Percentiles rank a stretch among this genome's conserved stretches.
Conservation (phyloP, 2,113 vertebrate species). For the Chaetodon auriga region DNA sequence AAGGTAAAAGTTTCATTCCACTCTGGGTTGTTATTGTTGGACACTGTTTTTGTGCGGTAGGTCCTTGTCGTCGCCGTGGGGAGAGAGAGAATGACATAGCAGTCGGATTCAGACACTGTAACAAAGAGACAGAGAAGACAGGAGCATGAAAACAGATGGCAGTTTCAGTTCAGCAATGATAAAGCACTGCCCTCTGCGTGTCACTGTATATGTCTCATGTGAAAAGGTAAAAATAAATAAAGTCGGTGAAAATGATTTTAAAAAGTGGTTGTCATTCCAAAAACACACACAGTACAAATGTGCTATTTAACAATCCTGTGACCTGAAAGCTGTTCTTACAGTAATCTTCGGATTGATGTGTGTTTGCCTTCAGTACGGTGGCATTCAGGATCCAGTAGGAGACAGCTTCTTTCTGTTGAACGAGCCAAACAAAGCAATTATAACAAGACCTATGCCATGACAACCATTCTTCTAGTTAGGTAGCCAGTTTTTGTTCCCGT, state of each 20-base stretch:
- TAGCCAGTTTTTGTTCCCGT: no score
- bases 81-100: constrained; percentile 87
- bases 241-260: no score
- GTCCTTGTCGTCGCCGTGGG: constrained; percentile 85
- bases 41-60: constrained; percentile 84
- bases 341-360: constrained; percentile 50
- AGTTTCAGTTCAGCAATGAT: neutral
- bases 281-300: neutral
- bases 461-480: no score
- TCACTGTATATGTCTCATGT: neutral
- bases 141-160: no score
- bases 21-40: constrained; percentile 81
- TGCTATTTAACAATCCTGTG: neutral
- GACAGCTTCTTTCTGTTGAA: constrained; percentile 53
- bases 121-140: neutral
- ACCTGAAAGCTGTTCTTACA: constrained; percentile 50
- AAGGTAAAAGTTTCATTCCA: constrained; percentile 92
- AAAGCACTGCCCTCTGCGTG: neutral
- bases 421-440: neutral
- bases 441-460: no score
- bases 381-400: constrained; percentile 68
- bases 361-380: constrained; percentile 59
- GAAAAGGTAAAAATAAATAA: no score
- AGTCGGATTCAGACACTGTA: constrained; percentile 81
- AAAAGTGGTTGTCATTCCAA: neutral